Percentiles rank a stretch among this genome's conserved stretches.
These are phyloP conservation scores for Atractosteus spatula DNA, from an alignment of 2,113 vertebrate genomes.

Conservation along the genomic window DNA sequence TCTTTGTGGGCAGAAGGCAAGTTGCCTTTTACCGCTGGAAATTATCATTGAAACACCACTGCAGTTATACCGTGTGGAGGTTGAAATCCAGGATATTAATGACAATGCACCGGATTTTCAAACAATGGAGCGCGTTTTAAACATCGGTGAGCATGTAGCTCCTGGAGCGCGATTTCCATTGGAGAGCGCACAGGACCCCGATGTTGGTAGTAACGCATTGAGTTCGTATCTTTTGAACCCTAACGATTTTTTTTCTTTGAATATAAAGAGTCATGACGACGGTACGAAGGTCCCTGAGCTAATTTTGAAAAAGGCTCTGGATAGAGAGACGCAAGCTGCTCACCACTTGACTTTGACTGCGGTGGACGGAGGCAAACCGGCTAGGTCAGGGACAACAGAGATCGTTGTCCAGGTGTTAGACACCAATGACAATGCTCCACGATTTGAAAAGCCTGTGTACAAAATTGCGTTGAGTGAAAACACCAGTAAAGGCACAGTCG, in stretches of 20 bases:
- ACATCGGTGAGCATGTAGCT: slow-evolving; percentile 49
- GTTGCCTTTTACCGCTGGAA: slow-evolving; percentile 39
- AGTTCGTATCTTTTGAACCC: slow-evolving; percentile 49
- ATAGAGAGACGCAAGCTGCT: slow-evolving; percentile 56
- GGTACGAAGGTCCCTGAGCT: slow-evolving; percentile 57
- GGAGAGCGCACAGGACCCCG: slow-evolving; percentile 34
- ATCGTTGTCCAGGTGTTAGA: slow-evolving; percentile 60
- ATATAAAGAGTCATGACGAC: slow-evolving; percentile 43
- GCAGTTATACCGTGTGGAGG: slow-evolving; percentile 35
- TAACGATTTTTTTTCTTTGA: slow-evolving; percentile 43
- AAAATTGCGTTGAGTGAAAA: slow-evolving; percentile 76
- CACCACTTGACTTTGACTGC: slow-evolving; percentile 61
- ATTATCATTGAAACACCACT: slow-evolving; percentile 37
- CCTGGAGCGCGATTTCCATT: slow-evolving; percentile 46
- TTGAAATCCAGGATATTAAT: slow-evolving; percentile 42
- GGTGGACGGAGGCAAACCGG: slow-evolving; percentile 57
- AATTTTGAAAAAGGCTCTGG: slow-evolving; percentile 54
- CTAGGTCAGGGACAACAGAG: slow-evolving; percentile 40
- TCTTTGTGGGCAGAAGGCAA: slow-evolving; percentile 38
- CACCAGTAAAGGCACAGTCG: slow-evolving; percentile 51
- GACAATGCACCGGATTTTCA: slow-evolving; percentile 20
- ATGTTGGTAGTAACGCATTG: slow-evolving; percentile 55
- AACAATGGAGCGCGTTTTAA: slow-evolving; percentile 23
- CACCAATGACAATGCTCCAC: slow-evolving; percentile 79
- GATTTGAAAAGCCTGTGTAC: slow-evolving; percentile 71